Percentiles rank a stretch among this genome's conserved stretches.
Conservation (phyloP, 2,113 vertebrate species). For the Oryctolagus cuniculus region mOryCun1.1 NC_091449.1:60930501-60931000, state of each 20-base stretch:
- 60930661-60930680: not conserved
- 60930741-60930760: accelerated
- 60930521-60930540: not conserved
- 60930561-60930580: not conserved
- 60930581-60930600: too few relatives aligned
- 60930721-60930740: not conserved
- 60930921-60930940: not conserved
- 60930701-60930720: too few relatives aligned
- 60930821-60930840: not conserved
- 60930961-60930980: not conserved
- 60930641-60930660: not conserved
- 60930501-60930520: not conserved
- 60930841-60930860: not conserved
- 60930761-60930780: not conserved
- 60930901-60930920: accelerated
- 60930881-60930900: not conserved
- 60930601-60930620: not conserved
- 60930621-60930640: accelerated
- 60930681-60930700: not conserved
- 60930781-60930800: not conserved
- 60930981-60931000: not conserved
- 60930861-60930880: not conserved
- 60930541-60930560: not conserved
- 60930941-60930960: not conserved
- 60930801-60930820: not conserved